Conservation (phyloP, 2,888 invertebrate species). For the Tachina fera region DNA sequence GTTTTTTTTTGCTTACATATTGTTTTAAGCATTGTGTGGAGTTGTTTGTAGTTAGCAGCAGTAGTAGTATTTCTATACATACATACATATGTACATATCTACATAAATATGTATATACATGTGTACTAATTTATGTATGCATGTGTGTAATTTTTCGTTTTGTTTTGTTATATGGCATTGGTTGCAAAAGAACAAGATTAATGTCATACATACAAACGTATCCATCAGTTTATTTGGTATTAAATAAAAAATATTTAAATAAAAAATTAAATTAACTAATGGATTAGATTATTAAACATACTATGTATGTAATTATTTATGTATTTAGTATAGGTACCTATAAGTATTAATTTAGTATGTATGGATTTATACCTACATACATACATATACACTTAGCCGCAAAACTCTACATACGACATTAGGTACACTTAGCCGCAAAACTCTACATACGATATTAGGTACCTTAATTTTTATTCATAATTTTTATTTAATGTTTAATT, state of each 20-base stretch:
- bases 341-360: no score
- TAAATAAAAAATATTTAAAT: background rate
- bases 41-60: conserved; percentile 35
- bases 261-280: background rate
- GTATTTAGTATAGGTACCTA: no score
- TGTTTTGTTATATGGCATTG: conserved; percentile 49
- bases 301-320: no score
- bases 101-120: background rate
- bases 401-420: no score
- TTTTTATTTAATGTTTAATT: no score
- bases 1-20: conserved; percentile 35
- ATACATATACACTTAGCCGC: no score
- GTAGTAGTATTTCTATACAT: conserved; percentile 19
- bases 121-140: background rate
- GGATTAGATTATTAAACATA: no score
- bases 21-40: conserved; percentile 20
- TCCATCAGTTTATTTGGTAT: conserved; percentile 31
- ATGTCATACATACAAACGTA: conserved; percentile 61
- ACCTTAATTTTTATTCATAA: no score
- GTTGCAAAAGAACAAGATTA: conserved; percentile 52
- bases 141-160: background rate
- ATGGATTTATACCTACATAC: no score
- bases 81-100: background rate
- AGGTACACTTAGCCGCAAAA: no score
- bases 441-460: no score